Evolutionary conservation across 2,113 vertebrate species (phyloP), one percentile per base, ranked within the genome.

Genomic region (Argyrosomus japonicus): DNA sequence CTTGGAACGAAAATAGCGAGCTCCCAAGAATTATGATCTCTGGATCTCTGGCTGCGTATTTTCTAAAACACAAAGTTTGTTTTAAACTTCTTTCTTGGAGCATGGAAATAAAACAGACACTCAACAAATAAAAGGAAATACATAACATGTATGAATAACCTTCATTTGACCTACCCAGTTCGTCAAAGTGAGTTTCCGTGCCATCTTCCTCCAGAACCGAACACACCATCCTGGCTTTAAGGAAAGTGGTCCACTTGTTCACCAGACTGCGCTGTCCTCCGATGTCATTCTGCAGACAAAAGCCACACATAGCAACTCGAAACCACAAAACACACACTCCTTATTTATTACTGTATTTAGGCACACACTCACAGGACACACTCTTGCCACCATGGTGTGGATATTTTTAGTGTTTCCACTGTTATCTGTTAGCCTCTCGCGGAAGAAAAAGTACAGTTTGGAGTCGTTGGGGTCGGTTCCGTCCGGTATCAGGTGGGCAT

Each of bases 231-330:
- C 98, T 92, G 1, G 98, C 98, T 89, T 99, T 99, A 19, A 99
- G 92, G 91, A 99, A 99, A 0, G 98, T 99, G 32, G 98, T 99
- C 98, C 98, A 99, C 70, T 99, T 99, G 93, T 99, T 99, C 70
- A 99, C 98, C 0, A 99, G 96, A 83, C 98, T 99, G 18, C 98
- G 96, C 83, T 98, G 97, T 18, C 98, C 98, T n/a, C 98, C 98
- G 0, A 96, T 96, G 91, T 99, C 98, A 81, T 96, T 99, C 98
- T 96, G 87, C 14, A 48, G 45, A 79, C 18, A 85, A 7, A 72
- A 72, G 60, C 17, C 0, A 3, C 21, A 56, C 43, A 29, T 70
- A 47, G 67, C 5, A 87, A 83, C 15, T 23, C 2, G 0, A 81
- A 75, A 54, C 1, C 45, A 36, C 23, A 25, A 50, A 47, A 70